A percentile compares a stretch with the other conserved stretches of the same genome.
Conservation (phyloP, 1,140 invertebrate species). For the Cylas formicarius region DNA sequence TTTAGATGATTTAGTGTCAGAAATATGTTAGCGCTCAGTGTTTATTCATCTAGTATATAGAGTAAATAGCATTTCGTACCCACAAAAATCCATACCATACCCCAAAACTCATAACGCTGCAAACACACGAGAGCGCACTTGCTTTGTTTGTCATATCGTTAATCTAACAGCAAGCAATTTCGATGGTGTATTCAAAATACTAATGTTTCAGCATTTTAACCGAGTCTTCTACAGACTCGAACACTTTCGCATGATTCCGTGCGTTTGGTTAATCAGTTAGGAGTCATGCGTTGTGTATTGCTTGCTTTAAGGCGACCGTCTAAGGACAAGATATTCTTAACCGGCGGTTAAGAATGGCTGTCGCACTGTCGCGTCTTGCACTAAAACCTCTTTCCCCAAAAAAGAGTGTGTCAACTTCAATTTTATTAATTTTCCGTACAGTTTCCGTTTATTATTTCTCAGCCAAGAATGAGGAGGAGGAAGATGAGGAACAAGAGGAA, state of each 20-base stretch:
- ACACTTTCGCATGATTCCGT: no score
- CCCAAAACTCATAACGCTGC: no score
- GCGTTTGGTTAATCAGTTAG: background rate
- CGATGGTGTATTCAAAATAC: no score
- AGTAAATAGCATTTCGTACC: no score
- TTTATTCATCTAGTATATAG: no score
- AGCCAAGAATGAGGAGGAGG: slow-evolving; percentile 67
- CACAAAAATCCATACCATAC: no score
- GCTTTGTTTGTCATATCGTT: background rate
- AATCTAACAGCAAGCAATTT: slow-evolving; percentile 34
- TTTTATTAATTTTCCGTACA: slow-evolving; percentile 63
- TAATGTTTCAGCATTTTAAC: no score
- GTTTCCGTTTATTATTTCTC: slow-evolving; percentile 91
- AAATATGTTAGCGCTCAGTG: no score
- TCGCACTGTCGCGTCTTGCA: slow-evolving; percentile 36
- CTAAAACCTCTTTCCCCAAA: slow-evolving; percentile 53
- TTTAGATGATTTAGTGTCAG: no score
- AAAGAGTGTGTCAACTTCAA: slow-evolving; percentile 58
- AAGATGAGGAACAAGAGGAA: slow-evolving; percentile 68
- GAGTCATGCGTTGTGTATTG: slow-evolving; percentile 2
- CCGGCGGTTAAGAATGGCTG: slow-evolving; percentile 37
- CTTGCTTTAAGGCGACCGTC: background rate
- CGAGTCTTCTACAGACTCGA: no score
- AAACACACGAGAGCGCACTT: no score
- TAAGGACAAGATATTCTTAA: slow-evolving; percentile 23